phyloP scores from a whole-genome alignment of 2,797 vertebrate genomes.

The Glossophaga mutica region DNA sequence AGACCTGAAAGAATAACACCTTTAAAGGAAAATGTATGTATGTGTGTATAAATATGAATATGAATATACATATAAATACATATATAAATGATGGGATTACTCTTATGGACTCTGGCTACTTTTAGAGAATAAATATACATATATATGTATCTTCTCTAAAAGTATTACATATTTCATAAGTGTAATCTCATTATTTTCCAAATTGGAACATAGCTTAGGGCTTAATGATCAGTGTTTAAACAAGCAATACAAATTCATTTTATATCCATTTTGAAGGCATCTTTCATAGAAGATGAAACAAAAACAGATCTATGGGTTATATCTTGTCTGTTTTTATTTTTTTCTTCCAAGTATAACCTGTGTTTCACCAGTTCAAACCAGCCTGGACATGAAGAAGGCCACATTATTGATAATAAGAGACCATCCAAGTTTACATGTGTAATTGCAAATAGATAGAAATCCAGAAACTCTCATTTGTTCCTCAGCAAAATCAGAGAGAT shows the following conservation, averaged over 20 bases:
- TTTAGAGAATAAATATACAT: not conserved
- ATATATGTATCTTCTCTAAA: not conserved
- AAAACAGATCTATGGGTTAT: not conserved
- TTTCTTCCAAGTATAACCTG: not conserved
- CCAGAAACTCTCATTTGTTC: not conserved
- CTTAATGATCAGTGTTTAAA: not conserved
- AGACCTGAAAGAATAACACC: not conserved
- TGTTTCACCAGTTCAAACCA: not conserved
- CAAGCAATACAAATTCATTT: not conserved
- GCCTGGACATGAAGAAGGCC: not conserved
- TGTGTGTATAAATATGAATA: not conserved
- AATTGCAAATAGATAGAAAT: not conserved
- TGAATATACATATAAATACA: not conserved
- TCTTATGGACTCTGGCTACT: not conserved
- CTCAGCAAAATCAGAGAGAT: not conserved
- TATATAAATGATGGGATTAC: not conserved
- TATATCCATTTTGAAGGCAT: not conserved
- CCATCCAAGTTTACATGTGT: not conserved
- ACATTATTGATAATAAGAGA: not conserved
- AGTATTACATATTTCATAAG: not conserved
- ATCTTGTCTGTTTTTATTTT: not conserved
- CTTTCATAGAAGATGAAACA: not conserved
- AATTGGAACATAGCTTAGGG: not conserved
- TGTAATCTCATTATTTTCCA: not conserved
- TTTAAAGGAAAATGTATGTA: not conserved